Percentiles rank a stretch among this genome's conserved stretches.
phyloP scores from a whole-genome alignment of 2,888 invertebrate species.

The Drosophila diplacantha region DNA sequence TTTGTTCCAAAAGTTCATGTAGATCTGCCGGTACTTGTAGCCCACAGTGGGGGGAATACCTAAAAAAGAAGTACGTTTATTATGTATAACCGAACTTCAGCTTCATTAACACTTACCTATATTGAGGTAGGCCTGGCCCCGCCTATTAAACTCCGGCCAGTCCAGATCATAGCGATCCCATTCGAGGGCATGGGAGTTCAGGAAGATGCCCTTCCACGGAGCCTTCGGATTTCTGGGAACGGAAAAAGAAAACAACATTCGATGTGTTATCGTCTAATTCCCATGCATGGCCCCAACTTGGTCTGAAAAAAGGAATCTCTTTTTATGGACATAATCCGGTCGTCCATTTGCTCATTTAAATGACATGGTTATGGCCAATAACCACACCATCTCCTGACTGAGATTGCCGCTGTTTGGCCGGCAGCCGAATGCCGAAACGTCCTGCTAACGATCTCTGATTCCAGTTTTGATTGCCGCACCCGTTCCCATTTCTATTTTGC shows the following conservation, averaged over 20 bases:
- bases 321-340: slow-evolving; percentile 38
- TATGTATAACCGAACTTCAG: too few relatives aligned
- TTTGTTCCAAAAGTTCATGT: slow-evolving; percentile 91
- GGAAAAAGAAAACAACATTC: slow-evolving; percentile 1
- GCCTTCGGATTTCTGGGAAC: slow-evolving; percentile 85
- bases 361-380: slow-evolving; percentile 44
- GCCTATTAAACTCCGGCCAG: slow-evolving; percentile 90
- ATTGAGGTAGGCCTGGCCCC: slow-evolving; percentile 86
- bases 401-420: slow-evolving; percentile 15
- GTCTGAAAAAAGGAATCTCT: slow-evolving; percentile 9
- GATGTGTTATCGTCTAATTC: slow-evolving; percentile 4
- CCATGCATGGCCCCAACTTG: slow-evolving; percentile 1
- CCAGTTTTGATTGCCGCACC: slow-evolving; percentile 54
- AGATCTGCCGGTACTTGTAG: slow-evolving; percentile 86
- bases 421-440: slow-evolving; percentile 38
- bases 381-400: slow-evolving; percentile 12
- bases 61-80: slow-evolving; percentile 24
- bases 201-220: slow-evolving; percentile 82
- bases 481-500: slow-evolving; percentile 16
- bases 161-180: slow-evolving; percentile 85
- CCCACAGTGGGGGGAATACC: slow-evolving; percentile 87
- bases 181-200: slow-evolving; percentile 82
- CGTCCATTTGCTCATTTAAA: slow-evolving; percentile 43
- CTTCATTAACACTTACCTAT: slow-evolving; percentile 78
- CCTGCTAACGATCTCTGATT: slow-evolving; percentile 63